These are phyloP conservation scores for Holothuria scabra DNA, from an alignment of 53 echinoderm and acorn worm genomes.

Conservation along the genomic window DNA sequence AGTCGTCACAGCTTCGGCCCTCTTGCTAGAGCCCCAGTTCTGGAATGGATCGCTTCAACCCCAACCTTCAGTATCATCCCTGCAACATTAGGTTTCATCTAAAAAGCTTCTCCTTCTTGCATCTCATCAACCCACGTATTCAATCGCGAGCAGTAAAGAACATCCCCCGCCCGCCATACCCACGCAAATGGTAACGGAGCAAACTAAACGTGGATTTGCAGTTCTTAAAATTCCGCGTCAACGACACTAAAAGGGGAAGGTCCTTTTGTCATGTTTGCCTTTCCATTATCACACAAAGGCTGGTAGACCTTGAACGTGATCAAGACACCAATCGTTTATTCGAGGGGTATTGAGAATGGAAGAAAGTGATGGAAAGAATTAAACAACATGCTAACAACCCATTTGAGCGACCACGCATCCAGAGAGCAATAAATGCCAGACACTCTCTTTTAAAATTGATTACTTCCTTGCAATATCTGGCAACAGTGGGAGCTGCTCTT, in stretches of 20 bases:
- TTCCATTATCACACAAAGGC: constrained; percentile 21
- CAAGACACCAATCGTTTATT: constrained; percentile 28
- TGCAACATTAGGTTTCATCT: constrained; percentile 11
- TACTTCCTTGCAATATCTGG: constrained; percentile 46
- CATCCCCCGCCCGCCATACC: not conserved
- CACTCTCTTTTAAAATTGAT: constrained; percentile 42
- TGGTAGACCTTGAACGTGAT: constrained; percentile 15
- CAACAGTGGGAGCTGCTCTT: constrained; percentile 45
- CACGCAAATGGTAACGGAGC: constrained; percentile 30
- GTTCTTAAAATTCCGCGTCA: constrained; percentile 38
- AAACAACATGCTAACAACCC: constrained; percentile 39
- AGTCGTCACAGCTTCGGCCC: no score
- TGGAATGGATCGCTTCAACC: not conserved
- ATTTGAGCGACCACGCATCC: constrained; percentile 36
- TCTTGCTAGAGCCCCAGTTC: not conserved
- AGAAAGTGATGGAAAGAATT: constrained; percentile 45
- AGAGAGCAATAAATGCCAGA: constrained; percentile 37
- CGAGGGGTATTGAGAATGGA: constrained; percentile 48
- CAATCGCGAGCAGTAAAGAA: not conserved
- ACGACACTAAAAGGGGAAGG: constrained; percentile 3
- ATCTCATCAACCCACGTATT: not conserved
- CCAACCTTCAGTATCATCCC: not conserved
- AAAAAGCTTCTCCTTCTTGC: not conserved
- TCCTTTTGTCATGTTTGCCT: no score
- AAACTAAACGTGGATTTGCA: constrained; percentile 25